phyloP scores from a whole-genome alignment of 2,797 vertebrate genomes.

The Artibeus lituratus region DNA sequence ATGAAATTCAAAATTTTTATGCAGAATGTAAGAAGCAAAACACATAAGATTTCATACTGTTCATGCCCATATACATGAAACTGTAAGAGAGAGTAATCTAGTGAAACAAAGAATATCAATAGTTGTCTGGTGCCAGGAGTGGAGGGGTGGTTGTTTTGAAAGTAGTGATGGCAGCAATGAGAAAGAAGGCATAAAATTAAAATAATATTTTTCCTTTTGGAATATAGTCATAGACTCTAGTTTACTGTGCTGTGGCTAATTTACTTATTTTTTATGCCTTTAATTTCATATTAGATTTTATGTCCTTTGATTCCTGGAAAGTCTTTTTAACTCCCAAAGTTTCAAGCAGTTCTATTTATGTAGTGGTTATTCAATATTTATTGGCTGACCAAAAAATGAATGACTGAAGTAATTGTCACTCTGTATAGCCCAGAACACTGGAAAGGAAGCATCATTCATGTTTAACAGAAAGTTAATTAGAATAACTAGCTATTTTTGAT shows the following conservation, averaged over 20 bases:
- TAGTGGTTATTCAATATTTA: background rate
- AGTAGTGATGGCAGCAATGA: background rate
- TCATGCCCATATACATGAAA: background rate
- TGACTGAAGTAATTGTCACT: background rate
- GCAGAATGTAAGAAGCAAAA: background rate
- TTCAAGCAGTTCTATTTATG: background rate
- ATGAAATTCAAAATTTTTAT: background rate
- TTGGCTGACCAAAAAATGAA: background rate
- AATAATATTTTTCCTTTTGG: background rate
- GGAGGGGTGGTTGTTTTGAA: background rate
- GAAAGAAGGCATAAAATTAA: background rate
- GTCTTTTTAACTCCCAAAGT: background rate
- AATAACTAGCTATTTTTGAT: slow-evolving; percentile 35
- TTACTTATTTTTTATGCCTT: background rate
- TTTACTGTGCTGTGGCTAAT: background rate
- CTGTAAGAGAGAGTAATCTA: background rate
- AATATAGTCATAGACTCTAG: background rate
- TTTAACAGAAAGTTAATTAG: slow-evolving; percentile 54
- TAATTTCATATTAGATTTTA: background rate
- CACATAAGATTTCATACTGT: background rate
- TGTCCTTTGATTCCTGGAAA: background rate
- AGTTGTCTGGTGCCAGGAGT: background rate
- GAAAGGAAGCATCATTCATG: slow-evolving; percentile 36
- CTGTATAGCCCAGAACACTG: background rate
- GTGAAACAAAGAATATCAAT: background rate